Evolutionary conservation across 2,797 vertebrate genomes (phyloP).

Genomic region (Sternotherus odoratus): DNA sequence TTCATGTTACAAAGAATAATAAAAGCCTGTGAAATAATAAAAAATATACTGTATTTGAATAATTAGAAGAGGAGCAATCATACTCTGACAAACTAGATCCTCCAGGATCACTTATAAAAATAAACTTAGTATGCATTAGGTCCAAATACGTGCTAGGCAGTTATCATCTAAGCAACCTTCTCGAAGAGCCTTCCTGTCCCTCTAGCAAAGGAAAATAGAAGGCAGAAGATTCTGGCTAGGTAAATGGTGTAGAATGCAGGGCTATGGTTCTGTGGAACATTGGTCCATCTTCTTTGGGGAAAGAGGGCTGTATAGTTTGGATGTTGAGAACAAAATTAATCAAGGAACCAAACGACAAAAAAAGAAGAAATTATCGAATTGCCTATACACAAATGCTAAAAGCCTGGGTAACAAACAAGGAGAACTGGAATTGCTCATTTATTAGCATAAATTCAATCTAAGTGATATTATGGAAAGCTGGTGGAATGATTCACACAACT

Average conservation of each 20-base stretch:
- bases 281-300: not conserved
- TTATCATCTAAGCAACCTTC: not conserved
- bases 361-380: not conserved
- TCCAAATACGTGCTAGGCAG: not conserved
- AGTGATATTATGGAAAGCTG: not conserved
- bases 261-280: not conserved
- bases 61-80: not conserved
- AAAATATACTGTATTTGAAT: not conserved
- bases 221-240: not conserved
- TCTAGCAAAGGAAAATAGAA: not conserved
- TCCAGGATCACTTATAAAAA: not conserved
- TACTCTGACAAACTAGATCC: not conserved
- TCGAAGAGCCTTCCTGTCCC: not conserved
- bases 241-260: not conserved
- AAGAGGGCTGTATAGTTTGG: not conserved
- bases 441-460: not conserved
- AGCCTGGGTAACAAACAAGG: not conserved
- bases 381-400: not conserved
- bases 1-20: not conserved
- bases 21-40: not conserved
- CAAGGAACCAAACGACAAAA: not conserved
- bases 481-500: not conserved
- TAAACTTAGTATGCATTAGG: not conserved
- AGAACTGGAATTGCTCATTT: not conserved
- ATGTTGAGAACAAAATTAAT: not conserved